Percentiles rank a stretch among this genome's conserved stretches.
Conservation (phyloP, 2,797 vertebrate species). For the Epinephelus malabaricus region DNA sequence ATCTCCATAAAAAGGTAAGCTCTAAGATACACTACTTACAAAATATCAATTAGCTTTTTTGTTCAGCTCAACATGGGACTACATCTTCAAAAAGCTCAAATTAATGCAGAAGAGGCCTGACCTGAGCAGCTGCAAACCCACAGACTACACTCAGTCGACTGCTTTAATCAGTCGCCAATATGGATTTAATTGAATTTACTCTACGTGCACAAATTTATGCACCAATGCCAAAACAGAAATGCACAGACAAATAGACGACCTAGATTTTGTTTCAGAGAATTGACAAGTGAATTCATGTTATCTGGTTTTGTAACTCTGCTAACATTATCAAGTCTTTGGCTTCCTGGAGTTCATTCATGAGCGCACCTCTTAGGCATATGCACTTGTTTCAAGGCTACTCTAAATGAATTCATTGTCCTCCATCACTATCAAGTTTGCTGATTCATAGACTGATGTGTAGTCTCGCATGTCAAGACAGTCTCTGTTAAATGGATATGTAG, state of each 20-base stretch:
- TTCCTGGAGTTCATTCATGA: neutral
- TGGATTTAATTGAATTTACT: neutral
- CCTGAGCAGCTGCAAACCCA: conserved; percentile 1
- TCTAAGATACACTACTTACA: neutral
- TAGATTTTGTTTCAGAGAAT: neutral
- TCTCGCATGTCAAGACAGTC: neutral
- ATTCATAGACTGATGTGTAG: neutral
- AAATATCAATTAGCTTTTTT: neutral
- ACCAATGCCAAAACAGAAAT: neutral
- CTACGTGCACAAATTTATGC: neutral
- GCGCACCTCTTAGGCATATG: neutral
- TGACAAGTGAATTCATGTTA: neutral
- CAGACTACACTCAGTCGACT: neutral
- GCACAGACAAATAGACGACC: neutral
- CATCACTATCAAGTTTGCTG: neutral
- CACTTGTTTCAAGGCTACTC: conserved; percentile 8
- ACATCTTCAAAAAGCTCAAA: neutral
- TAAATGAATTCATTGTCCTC: neutral
- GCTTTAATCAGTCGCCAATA: neutral
- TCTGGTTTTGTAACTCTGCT: neutral
- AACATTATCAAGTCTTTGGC: too few species aligned
- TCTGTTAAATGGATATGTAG: conserved; percentile 8
- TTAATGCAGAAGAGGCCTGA: conserved; percentile 6
- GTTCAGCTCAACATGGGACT: neutral
- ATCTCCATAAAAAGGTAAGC: neutral